Conservation (phyloP, 2,797 vertebrate species). For the Eurystomus glaucurus region DNA sequence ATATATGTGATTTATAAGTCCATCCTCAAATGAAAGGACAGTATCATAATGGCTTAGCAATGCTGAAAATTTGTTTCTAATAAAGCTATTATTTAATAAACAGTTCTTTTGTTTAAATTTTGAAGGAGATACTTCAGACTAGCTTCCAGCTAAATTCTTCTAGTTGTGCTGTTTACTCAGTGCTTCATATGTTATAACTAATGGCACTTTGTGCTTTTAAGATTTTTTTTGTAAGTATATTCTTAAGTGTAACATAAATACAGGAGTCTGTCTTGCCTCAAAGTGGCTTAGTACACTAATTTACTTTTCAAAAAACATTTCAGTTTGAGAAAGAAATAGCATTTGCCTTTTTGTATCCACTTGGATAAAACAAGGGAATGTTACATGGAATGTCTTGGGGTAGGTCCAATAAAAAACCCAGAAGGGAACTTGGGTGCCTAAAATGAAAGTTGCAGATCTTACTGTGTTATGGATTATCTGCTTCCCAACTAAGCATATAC, state of each 20-base stretch:
- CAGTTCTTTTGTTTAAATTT: constrained; percentile 43
- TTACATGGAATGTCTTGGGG: neutral
- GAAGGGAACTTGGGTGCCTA: neutral
- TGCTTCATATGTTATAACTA: constrained; percentile 22
- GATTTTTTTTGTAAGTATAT: neutral
- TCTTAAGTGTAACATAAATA: constrained; percentile 71
- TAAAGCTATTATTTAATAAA: constrained; percentile 48
- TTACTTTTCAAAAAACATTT: constrained; percentile 60
- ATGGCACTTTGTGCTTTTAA: constrained; percentile 60
- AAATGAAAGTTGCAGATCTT: neutral
- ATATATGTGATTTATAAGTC: neutral
- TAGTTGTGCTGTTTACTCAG: constrained; percentile 14
- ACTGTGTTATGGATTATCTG: neutral
- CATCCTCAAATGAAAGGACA: neutral
- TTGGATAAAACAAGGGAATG: constrained; percentile 18
- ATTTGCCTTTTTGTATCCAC: constrained; percentile 26
- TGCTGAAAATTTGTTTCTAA: constrained; percentile 40
- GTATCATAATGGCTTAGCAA: constrained; percentile 3
- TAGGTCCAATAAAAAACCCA: neutral
- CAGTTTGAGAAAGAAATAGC: constrained; percentile 48
- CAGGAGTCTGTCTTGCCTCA: constrained; percentile 68
- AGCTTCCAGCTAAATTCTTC: constrained; percentile 45
- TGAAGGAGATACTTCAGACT: constrained; percentile 12
- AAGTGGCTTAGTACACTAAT: constrained; percentile 37
- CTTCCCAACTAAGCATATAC: neutral